phyloP scores from a whole-genome alignment of 2,113 vertebrate species.

The Bubalus kerabau region DNA sequence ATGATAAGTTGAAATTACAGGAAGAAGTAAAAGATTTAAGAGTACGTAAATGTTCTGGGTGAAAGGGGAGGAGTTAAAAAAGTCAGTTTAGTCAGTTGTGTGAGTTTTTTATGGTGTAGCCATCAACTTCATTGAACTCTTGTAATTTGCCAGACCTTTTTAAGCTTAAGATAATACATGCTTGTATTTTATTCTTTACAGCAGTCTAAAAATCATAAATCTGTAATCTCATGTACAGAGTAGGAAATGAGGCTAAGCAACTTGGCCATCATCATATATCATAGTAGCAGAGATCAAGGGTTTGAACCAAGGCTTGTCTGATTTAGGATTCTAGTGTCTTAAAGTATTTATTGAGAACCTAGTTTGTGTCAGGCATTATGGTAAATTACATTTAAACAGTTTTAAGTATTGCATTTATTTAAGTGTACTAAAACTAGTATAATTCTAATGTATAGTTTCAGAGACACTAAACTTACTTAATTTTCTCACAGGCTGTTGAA shows the following conservation, averaged over 20 bases:
- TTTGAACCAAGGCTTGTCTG: not conserved
- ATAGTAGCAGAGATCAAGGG: not conserved
- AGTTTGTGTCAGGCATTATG: not conserved
- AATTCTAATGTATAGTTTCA: not conserved
- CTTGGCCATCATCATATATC: not conserved
- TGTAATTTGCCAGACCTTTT: not conserved
- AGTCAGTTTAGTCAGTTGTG: not conserved
- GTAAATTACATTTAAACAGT: not conserved
- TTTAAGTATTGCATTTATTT: not conserved
- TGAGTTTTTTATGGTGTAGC: not conserved
- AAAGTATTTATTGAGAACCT: not conserved
- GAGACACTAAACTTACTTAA: constrained; percentile 18
- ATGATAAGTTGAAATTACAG: constrained; percentile 90
- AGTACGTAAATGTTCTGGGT: constrained; percentile 77
- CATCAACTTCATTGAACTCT: not conserved
- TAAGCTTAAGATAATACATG: not conserved
- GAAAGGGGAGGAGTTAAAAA: not conserved
- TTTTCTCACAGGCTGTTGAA: constrained; percentile 85
- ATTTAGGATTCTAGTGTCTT: not conserved
- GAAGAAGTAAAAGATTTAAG: constrained; percentile 91
- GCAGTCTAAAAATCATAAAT: not conserved
- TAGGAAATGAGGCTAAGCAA: not conserved
- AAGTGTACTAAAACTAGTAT: not conserved
- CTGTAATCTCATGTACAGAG: not conserved
- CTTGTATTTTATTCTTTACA: constrained; percentile 12